These are phyloP conservation scores for Neopelma chrysocephalum DNA, from an alignment of 2,797 vertebrate species.

Conservation along the genomic window DNA sequence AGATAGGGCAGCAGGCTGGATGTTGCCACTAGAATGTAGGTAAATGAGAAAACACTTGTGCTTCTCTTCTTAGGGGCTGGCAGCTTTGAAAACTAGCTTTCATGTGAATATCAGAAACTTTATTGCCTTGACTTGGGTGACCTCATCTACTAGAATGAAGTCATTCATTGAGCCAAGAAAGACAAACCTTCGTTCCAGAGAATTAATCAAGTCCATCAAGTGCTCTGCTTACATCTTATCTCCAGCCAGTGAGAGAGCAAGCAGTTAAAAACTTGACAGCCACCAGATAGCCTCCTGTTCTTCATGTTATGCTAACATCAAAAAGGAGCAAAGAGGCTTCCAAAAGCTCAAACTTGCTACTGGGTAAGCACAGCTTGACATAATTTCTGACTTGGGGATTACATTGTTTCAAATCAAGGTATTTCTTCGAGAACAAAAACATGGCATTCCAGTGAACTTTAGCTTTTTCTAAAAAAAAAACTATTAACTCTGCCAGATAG, in stretches of 20 bases:
- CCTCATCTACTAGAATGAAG: constrained; percentile 92
- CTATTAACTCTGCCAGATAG: constrained; percentile 78
- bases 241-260: constrained; percentile 79
- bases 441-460: constrained; percentile 70
- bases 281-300: constrained; percentile 82
- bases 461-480: constrained; percentile 49
- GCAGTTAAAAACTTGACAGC: constrained; percentile 86
- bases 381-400: constrained; percentile 78
- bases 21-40: constrained; percentile 1
- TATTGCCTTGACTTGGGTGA: constrained; percentile 88
- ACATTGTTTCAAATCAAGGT: constrained; percentile 73
- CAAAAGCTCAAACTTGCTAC: constrained; percentile 72
- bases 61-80: constrained; percentile 60
- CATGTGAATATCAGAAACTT: constrained; percentile 86
- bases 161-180: constrained; percentile 88
- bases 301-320: constrained; percentile 85
- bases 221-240: constrained; percentile 75
- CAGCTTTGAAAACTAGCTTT: constrained; percentile 76
- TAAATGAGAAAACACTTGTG: constrained; percentile 74
- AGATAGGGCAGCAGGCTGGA: neutral
- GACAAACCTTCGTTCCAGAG: constrained; percentile 89
- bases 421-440: constrained; percentile 73
- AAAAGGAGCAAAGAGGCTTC: constrained; percentile 72
- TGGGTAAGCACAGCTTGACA: constrained; percentile 81
- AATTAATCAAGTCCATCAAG: constrained; percentile 92